A percentile compares a stretch with the other conserved stretches of the same genome.
Conservation (phyloP, 2,113 vertebrate species). For the Indri indri region DNA sequence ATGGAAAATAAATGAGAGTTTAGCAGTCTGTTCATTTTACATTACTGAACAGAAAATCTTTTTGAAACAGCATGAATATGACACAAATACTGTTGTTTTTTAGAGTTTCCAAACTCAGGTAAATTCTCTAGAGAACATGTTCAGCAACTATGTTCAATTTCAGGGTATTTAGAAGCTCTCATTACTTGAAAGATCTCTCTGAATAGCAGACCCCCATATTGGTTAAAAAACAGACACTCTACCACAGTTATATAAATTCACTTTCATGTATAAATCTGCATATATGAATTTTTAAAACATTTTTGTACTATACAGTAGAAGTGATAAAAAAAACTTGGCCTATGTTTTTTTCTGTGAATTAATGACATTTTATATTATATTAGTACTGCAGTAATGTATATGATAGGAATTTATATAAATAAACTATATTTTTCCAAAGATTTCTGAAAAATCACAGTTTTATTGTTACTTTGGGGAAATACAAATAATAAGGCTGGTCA, state of each 20-base stretch:
- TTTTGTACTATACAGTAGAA: slow-evolving; percentile 46
- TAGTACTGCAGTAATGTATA: slow-evolving; percentile 9
- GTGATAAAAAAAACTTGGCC: not conserved
- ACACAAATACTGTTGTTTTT: not conserved
- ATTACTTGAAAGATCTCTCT: not conserved
- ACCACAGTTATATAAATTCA: not conserved
- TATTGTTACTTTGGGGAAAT: slow-evolving; percentile 57
- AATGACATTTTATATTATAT: slow-evolving; percentile 50
- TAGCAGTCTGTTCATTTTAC: slow-evolving; percentile 21
- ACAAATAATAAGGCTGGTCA: slow-evolving; percentile 69
- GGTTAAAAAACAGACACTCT: not conserved
- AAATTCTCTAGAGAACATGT: not conserved
- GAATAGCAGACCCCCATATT: not conserved
- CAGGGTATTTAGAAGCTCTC: not conserved
- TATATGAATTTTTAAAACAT: slow-evolving; percentile 35
- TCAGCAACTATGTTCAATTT: not conserved
- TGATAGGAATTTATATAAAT: slow-evolving; percentile 56
- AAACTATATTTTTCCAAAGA: slow-evolving; percentile 58
- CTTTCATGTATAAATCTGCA: slow-evolving; percentile 39
- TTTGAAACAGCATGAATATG: not conserved
- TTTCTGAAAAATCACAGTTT: slow-evolving; percentile 52
- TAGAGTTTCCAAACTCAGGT: slow-evolving; percentile 1
- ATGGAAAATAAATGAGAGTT: not conserved
- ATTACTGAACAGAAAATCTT: not conserved
- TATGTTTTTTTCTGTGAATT: slow-evolving; percentile 58